These are phyloP conservation scores for Pilophorus perplexus DNA, from an alignment of 2,888 invertebrate genomes.

Conservation along the genomic window DNA sequence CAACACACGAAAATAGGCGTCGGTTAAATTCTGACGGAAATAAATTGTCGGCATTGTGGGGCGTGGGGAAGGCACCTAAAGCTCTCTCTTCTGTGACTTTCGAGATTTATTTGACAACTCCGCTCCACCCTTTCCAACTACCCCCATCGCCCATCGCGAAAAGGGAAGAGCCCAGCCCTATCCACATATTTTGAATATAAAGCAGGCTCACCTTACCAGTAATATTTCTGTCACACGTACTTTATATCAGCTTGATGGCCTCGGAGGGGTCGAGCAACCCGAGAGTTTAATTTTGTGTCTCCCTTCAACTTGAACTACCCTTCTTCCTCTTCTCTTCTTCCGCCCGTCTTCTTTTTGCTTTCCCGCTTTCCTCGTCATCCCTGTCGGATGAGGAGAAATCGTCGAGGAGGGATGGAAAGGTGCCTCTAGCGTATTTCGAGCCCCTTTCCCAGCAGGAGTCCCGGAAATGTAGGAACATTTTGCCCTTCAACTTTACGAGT, in stretches of 20 bases:
- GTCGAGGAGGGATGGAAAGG: not conserved
- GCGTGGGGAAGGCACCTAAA: not conserved
- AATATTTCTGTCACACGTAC: constrained; percentile 20
- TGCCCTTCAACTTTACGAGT: constrained; percentile 24
- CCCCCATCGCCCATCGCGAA: not conserved
- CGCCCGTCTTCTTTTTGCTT: not conserved
- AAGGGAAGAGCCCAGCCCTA: not conserved
- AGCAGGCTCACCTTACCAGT: constrained; percentile 8
- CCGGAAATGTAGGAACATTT: constrained; percentile 30
- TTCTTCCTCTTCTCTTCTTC: not conserved
- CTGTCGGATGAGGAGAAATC: not conserved
- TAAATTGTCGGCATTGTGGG: not conserved
- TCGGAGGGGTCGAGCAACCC: not conserved
- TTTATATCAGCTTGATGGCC: not conserved
- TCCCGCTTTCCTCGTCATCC: not conserved
- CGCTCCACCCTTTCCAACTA: not conserved
- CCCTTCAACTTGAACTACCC: not conserved
- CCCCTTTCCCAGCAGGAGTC: not conserved
- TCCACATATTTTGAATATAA: constrained; percentile 20
- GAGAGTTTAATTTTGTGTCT: not conserved
- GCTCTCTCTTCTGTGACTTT: not conserved
- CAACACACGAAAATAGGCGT: not conserved
- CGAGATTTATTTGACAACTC: not conserved
- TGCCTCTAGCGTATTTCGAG: too few species aligned
- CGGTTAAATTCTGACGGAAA: not conserved